Conservation (phyloP, 2,888 invertebrate species). For the Heliconius ethilla region DNA sequence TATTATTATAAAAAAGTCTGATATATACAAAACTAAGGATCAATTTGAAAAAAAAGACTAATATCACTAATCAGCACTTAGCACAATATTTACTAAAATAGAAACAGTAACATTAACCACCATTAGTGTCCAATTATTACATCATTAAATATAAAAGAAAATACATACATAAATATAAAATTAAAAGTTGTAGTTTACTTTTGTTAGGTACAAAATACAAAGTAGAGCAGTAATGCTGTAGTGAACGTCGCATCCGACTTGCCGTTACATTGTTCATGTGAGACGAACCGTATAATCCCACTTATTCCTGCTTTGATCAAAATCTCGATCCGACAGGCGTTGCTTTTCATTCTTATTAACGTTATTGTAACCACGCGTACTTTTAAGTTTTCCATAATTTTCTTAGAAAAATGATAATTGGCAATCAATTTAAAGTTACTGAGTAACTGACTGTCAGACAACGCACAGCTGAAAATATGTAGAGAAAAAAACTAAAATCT, state of each 20-base stretch:
- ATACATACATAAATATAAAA: constrained; percentile 9
- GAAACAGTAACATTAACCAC: neutral
- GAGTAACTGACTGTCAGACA: neutral
- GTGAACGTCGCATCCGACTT: constrained; percentile 35
- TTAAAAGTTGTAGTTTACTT: constrained; percentile 3
- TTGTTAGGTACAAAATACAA: constrained; percentile 25
- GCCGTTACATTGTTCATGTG: constrained; percentile 37
- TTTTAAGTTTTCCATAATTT: neutral
- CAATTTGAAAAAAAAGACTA: too few species aligned
- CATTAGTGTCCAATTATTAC: neutral
- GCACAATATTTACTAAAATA: too few species aligned
- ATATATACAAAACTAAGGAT: too few species aligned
- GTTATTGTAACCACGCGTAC: neutral
- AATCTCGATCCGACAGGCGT: constrained; percentile 32
- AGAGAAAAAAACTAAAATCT: neutral
- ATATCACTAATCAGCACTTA: too few species aligned
- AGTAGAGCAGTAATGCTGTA: constrained; percentile 28
- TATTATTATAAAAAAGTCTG: too few species aligned
- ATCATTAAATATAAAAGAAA: neutral
- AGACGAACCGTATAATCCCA: constrained; percentile 35
- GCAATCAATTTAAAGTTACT: neutral
- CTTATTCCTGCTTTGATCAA: constrained; percentile 33
- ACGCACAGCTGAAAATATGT: neutral
- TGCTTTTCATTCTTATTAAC: constrained; percentile 22
- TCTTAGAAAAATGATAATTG: neutral